Percentiles rank a stretch among this genome's conserved stretches.
Conservation (phyloP, 2,113 vertebrate genomes). For the Labeo rohita region DNA sequence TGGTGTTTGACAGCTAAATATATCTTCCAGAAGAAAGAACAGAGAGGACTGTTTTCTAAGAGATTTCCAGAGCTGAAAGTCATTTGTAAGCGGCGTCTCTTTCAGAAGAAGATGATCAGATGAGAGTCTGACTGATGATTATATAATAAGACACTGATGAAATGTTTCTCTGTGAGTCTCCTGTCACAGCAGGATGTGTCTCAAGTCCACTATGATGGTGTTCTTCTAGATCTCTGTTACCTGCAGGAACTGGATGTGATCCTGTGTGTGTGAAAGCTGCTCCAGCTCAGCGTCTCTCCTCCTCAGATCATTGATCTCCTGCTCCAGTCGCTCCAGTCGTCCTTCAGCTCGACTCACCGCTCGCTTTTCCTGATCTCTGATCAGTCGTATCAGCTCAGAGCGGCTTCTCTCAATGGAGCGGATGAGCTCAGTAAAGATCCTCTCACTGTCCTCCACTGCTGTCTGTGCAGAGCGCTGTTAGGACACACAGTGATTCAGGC, state of each 20-base stretch:
- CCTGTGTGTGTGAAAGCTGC: conserved; percentile 30
- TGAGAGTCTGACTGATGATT: too few relatives aligned
- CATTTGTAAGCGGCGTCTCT: too few relatives aligned
- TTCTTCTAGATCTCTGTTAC: conserved; percentile 7
- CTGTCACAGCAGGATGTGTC: too few relatives aligned
- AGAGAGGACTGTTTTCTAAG: too few relatives aligned
- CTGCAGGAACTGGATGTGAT: conserved; percentile 22
- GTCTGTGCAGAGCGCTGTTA: conserved; percentile 49
- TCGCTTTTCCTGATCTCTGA: conserved; percentile 12
- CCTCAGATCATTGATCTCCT: conserved; percentile 55
- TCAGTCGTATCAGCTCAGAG: conserved; percentile 44
- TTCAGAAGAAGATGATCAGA: too few relatives aligned
- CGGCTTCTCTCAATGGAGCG: conserved; percentile 47
- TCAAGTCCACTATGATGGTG: too few relatives aligned
- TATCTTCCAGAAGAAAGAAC: too few relatives aligned
- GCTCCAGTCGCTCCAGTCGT: conserved; percentile 38
- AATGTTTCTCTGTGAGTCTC: too few relatives aligned
- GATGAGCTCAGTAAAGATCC: conserved; percentile 50
- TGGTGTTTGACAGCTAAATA: too few relatives aligned
- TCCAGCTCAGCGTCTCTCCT: conserved; percentile 55
- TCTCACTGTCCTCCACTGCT: conserved; percentile 51
- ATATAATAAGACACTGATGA: too few relatives aligned
- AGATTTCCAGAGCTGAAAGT: too few relatives aligned
- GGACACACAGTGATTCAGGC: not conserved
- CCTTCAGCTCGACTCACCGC: conserved; percentile 43